Conservation (phyloP, 2,113 vertebrate genomes). For the Hemicordylus capensis region DNA sequence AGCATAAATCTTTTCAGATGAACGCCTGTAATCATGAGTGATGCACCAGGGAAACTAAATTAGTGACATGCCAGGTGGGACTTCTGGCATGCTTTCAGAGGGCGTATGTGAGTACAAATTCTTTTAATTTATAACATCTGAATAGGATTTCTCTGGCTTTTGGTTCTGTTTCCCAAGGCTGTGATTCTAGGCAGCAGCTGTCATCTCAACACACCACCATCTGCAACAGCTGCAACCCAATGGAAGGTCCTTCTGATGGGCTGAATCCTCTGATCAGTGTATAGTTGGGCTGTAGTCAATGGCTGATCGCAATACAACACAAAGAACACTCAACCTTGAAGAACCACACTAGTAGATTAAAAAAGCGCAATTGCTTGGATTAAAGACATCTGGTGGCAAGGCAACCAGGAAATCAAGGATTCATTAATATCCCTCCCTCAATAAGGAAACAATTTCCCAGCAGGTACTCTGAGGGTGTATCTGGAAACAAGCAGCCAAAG, state of each 20-base stretch:
- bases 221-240: neutral
- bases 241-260: neutral
- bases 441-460: neutral
- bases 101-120: no score
- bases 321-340: neutral
- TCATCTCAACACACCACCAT: neutral
- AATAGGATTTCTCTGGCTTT: neutral
- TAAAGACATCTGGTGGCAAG: conserved; percentile 7
- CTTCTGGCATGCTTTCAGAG: no score
- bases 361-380: neutral
- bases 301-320: neutral
- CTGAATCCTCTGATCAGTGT: neutral
- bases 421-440: neutral
- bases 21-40: no score
- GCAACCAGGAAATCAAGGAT: neutral
- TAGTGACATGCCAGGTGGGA: no score
- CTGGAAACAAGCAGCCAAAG: rapidly evolving
- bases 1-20: no score
- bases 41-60: no score
- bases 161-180: neutral
- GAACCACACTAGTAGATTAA: neutral
- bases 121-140: no score
- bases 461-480: rapidly evolving
- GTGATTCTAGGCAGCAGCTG: neutral
- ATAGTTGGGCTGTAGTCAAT: neutral